Base-by-base conservation (phyloP, 2,113 vertebrate genomes). In the Hydrolagus affinis region DNA sequence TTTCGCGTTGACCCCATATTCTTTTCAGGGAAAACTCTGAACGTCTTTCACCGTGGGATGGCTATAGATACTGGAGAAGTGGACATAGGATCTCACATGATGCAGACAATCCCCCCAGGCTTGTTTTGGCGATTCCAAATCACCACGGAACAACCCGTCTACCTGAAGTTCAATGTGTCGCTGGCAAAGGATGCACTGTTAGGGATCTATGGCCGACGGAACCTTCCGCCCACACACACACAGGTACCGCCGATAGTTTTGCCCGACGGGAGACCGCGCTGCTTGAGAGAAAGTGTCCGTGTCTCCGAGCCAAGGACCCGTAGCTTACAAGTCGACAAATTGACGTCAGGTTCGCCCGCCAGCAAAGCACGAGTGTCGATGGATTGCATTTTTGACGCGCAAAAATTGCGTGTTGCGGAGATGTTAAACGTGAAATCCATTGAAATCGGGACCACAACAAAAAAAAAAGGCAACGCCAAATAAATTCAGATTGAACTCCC, bases 71-170 rank as follows among this genome's bases (percentile, higher is more conserved):
- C 95, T 0, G 98, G 98, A 86, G 97, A 98, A 91, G 94, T 99
- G 70, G 96, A 97, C 89, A 91, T 98, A 32, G 97, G 97, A 56
- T 94, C 94, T 11, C 96, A 97, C 86, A 95, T 97, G 86, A 96
- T 95, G 91, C 97, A 99, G 89, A 94, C 94, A 0, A 96, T 99
- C 86, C 97, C 97, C 0, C 97, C 97, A 0, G 96, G 97, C 71
- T 94, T 98, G 15, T 99, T 99, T 91, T 99, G 98, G 97, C 95
- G 98, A 89, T 98, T 98, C 91, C 96, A 97, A 88, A 95, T 99
- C 86, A 96, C 94, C n/a, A 95, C 99, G 68, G 97, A 99, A 89
- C 97, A 98, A 89, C 96, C 98, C 0, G 87, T 97, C 90, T 98
- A 98, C 92, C 92, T 99, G 91, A 98, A 98, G 90, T 99, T 99